Evolutionary conservation across 2,888 invertebrate genomes (phyloP).

Genomic region (Anoncus sp.): DNA sequence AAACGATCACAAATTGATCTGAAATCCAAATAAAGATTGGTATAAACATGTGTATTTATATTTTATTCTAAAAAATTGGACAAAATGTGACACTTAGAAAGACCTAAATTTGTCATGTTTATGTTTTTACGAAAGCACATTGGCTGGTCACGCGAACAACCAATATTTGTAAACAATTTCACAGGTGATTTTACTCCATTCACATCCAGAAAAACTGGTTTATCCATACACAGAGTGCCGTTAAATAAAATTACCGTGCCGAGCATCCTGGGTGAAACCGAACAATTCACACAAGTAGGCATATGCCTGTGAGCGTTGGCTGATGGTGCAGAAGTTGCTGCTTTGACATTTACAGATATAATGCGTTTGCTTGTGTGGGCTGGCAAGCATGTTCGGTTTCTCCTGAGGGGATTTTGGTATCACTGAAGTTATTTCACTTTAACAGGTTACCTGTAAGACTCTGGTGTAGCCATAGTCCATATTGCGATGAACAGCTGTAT

Average conservation of each 20-base stretch:
- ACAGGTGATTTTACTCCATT: too few species aligned
- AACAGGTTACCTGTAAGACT: slow-evolving; percentile 55
- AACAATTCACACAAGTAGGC: background rate
- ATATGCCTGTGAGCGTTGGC: too few species aligned
- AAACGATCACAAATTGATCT: background rate
- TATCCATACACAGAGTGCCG: too few species aligned
- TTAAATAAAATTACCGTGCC: slow-evolving; percentile 2
- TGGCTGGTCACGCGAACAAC: background rate
- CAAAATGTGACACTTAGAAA: background rate
- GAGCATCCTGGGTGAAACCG: background rate
- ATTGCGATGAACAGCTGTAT: slow-evolving; percentile 58
- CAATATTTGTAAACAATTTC: background rate
- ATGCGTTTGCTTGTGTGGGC: slow-evolving; percentile 1
- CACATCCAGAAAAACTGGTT: too few species aligned
- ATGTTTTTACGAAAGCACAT: slow-evolving; percentile 3
- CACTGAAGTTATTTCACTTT: background rate
- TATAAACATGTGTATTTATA: background rate
- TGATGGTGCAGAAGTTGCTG: too few species aligned
- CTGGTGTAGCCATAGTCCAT: slow-evolving; percentile 59
- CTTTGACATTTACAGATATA: too few species aligned
- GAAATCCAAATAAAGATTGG: background rate
- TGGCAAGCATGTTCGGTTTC: slow-evolving; percentile 4
- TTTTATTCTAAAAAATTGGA: background rate
- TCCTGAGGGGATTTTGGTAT: background rate
- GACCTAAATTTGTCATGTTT: background rate